These are phyloP conservation scores for Xyrichtys novacula DNA, from an alignment of 2,797 vertebrate genomes.

Conservation along the genomic window DNA sequence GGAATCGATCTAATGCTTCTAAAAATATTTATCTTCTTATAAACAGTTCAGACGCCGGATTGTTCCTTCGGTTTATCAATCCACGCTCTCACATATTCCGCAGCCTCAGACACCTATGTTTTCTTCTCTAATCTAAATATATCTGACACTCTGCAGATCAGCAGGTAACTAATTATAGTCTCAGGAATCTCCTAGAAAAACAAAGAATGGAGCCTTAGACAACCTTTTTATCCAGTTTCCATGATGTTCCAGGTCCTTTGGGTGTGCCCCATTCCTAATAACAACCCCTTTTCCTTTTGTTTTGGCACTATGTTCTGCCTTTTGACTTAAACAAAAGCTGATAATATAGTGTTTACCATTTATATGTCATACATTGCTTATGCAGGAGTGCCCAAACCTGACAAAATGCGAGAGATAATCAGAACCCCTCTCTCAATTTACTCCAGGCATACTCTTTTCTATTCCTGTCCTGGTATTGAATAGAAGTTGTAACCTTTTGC, in stretches of 20 bases:
- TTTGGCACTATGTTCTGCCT: too few relatives aligned
- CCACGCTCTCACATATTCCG: constrained; percentile 53
- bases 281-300: too few relatives aligned
- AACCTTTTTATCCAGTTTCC: constrained; percentile 61
- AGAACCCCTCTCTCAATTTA: too few relatives aligned
- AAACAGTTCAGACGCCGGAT: constrained; percentile 53
- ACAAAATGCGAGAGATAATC: too few relatives aligned
- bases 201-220: constrained; percentile 39
- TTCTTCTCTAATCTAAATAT: constrained; percentile 64
- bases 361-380: too few relatives aligned
- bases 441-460: too few relatives aligned
- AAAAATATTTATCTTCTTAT: constrained; percentile 62
- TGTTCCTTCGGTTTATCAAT: constrained; percentile 42
- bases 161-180: constrained; percentile 65
- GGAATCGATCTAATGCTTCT: constrained; percentile 34
- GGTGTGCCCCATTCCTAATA: constrained; percentile 14
- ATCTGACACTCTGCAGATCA: constrained; percentile 63
- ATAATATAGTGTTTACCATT: too few relatives aligned
- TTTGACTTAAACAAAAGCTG: too few relatives aligned
- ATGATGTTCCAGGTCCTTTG: constrained; percentile 35
- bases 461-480: too few relatives aligned
- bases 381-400: too few relatives aligned
- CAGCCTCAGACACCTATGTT: constrained; percentile 59
- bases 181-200: constrained; percentile 60
- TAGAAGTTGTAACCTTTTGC: too few relatives aligned